Evolutionary conservation across 2,113 vertebrate genomes (phyloP), one percentile per base, ranked within the genome.

Genomic region (Rhizomys pruinosus): DNA sequence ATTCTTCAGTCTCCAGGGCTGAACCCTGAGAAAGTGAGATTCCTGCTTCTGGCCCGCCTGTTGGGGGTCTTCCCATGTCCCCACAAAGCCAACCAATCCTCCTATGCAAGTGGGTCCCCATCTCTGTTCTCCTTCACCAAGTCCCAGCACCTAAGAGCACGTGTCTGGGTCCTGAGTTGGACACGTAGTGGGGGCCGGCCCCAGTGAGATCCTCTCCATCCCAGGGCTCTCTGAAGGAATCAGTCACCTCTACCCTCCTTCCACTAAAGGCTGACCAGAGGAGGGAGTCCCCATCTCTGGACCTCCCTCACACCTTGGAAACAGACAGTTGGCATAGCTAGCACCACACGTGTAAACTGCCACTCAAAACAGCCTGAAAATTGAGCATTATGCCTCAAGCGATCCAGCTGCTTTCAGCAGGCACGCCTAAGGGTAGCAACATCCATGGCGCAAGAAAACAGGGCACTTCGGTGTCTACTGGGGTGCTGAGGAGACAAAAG

Each of bases 401-500:
- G 15, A n/a, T 63, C n/a, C 84, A 37, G 11, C 7, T 39, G 59
- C 47, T 12, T 57, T n/a, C 20, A 4, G 1, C 15, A 22, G 3
- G 2, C 61, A 16, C 37, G 17, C 39, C n/a, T 34, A 22, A 34
- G 87, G 68, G 29, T 4, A 37, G 23, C 9, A 0, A 1, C 0
- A 37, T 29, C 29, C 5, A 1, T 2, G 0, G 4, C 4, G 27
- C 15, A 1, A 1, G 4, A 5, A 34, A 4, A 0, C 17, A 6
- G 0, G 52, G 16, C 5, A 0, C 27, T 19, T 77, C 5, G 6
- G 16, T 55, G 0, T 0, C 17, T 47, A 0, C 69, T 37, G 42
- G 63, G 55, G 37, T 3, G 4, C 6, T 20, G 37, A 63, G 71
- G 19, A 17, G 57, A 84, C 8, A 76, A 39, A 34, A 2, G 16